Base-by-base conservation (phyloP, 2,888 invertebrate species). In the Trilocha varians region DNA sequence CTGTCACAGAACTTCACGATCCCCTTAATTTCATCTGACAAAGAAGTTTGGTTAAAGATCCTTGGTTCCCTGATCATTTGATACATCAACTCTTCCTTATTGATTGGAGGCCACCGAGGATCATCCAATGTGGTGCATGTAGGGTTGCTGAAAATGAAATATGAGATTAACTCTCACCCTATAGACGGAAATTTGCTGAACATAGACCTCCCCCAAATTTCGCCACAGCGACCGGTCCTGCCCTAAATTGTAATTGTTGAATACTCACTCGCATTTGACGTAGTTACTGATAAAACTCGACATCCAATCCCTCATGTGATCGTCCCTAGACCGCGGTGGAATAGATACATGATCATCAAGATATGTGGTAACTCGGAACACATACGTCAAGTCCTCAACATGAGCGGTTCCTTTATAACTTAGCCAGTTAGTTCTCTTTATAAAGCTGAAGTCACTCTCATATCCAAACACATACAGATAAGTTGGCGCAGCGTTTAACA, bases 391-490 rank as follows among this genome's bases (percentile, higher is more conserved):
- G 49, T 87, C 87, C 49, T 87, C 86, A 1, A 77, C 75, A 40
- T 87, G 87, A 3, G 36, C 43, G 0, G 46, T 43, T 34, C 79
- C 82, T 2, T 71, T 64, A 4, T 76, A 47, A 1, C 71, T 32
- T 5, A 48, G 16, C 36, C 38, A 43, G 2, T 40, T 18, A 1
- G 44, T 46, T 2, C 43, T 58, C 49, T 82, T 78, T 35, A 80
- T 68, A 1, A 77, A 49, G 1, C 76, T 80, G 42, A 74, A 48
- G 3, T 73, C 62, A 1, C 78, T 77, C 34, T 78, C 70, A 43
- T 77, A 86, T n/a, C 71, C 60, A 52, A 79, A 86, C 41, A 80
- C 68, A 50, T 83, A 83, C 49, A 84, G 54, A 40, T 71, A 86
- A 1, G 76, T 67, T 0, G 79, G 76, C 16, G 64, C 70, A 1